phyloP scores from a whole-genome alignment of 1,140 invertebrate genomes.

The Ridgeia piscesae region DNA sequence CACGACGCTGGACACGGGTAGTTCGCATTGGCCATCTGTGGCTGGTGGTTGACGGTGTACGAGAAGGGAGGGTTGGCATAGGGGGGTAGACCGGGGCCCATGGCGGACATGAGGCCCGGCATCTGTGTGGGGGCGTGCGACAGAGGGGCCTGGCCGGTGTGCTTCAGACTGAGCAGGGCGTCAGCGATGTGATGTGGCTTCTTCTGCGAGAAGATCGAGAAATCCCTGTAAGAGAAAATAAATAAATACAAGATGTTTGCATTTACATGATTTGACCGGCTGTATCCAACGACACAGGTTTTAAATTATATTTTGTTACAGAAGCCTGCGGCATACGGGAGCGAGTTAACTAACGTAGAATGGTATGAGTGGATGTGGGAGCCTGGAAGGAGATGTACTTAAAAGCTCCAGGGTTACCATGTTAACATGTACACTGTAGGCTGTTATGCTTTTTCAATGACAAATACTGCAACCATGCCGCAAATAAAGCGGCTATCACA shows the following conservation, averaged over 20 bases:
- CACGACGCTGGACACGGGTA: background rate
- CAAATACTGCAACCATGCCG: no score
- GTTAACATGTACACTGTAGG: no score
- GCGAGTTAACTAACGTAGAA: no score
- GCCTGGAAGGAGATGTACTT: no score
- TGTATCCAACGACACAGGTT: no score
- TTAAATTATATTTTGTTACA: no score
- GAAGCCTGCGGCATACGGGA: no score
- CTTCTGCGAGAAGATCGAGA: slow-evolving; percentile 52
- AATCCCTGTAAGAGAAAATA: slow-evolving; percentile 45
- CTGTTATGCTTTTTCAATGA: no score
- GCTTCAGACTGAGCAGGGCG: slow-evolving; percentile 81
- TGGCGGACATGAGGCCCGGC: slow-evolving; percentile 43
- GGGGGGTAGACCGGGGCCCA: slow-evolving; percentile 41
- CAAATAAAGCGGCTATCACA: no score
- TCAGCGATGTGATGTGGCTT: slow-evolving; percentile 71
- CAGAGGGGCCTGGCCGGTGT: slow-evolving; percentile 67
- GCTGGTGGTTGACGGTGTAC: slow-evolving; percentile 24
- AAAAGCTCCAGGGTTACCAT: no score
- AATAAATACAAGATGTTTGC: background rate
- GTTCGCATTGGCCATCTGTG: slow-evolving; percentile 10
- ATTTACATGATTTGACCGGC: no score
- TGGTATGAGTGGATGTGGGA: no score
- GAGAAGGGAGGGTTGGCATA: slow-evolving; percentile 33
- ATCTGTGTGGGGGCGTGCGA: slow-evolving; percentile 55